Percentiles rank a stretch among this genome's conserved stretches.
phyloP scores from a whole-genome alignment of 2,797 vertebrate genomes.

The Gadopsis bispinosus region DNA sequence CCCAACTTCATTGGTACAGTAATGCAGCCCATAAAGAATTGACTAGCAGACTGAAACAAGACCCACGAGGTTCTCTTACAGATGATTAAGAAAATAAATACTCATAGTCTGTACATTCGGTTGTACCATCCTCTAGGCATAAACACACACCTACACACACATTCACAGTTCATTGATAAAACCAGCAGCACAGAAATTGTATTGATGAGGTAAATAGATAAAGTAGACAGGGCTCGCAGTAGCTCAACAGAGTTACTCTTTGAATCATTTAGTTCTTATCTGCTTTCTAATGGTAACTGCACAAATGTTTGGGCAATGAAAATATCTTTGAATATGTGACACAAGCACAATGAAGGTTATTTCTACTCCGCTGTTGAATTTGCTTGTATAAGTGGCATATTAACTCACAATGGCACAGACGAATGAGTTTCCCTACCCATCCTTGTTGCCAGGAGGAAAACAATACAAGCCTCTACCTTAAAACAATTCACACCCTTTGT shows the following conservation, averaged over 20 bases:
- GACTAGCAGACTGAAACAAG: constrained; percentile 38
- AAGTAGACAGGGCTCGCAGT: constrained; percentile 41
- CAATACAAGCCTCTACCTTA: not conserved
- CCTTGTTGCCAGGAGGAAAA: not conserved
- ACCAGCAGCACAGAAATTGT: constrained; percentile 24
- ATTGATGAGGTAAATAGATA: constrained; percentile 57
- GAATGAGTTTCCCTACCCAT: not conserved
- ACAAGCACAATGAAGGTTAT: not conserved
- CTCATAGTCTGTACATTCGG: not conserved
- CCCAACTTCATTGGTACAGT: constrained; percentile 33
- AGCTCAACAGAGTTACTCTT: constrained; percentile 17
- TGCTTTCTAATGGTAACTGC: constrained; percentile 1
- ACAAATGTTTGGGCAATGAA: constrained; percentile 9
- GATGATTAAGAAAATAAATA: constrained; percentile 56
- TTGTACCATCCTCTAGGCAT: not conserved
- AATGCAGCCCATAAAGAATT: constrained; percentile 50
- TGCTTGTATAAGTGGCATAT: not conserved
- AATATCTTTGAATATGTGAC: constrained; percentile 2
- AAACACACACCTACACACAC: not conserved
- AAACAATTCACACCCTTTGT: not conserved
- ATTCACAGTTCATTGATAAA: constrained; percentile 32
- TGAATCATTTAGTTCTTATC: constrained; percentile 37
- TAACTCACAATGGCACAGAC: not conserved
- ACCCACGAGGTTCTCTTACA: constrained; percentile 35
- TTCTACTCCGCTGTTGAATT: not conserved